Base-by-base conservation (phyloP, 2,888 invertebrate species). In the Plebejus anna region DNA sequence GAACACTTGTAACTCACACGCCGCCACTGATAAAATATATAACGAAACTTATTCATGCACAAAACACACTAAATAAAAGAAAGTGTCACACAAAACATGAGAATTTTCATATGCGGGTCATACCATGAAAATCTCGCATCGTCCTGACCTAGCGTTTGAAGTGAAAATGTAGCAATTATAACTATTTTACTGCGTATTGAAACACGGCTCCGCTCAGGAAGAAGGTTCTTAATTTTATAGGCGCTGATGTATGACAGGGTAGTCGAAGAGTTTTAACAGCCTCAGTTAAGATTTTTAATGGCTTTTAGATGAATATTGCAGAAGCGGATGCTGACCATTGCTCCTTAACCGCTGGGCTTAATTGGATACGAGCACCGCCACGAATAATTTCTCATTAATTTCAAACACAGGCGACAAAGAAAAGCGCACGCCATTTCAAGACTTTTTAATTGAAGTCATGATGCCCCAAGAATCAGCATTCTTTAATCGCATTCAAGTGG, bases 321-420 rank as follows among this genome's bases (percentile, higher is more conserved):
- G 80, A 83, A 81, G 84, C 84, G 85, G 86, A 88, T 86, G 84
- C 84, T 84, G 82, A 81, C 81, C 82, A 81, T 81, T 81, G 81
- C 81, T 81, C 81, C 82, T 83, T 84, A 78, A 78, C 77, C 80
- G 84, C 83, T 83, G 81, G 85, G 86, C 87, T 89, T 89, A 89
- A 91, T 90, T 89, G 89, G 84, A 84, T 82, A 82, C 84, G 4
- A 16, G 84, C 82, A 84, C 83, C 82, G 66, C 77, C 76, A 76
- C 80, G 83, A 85, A 87, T 88, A 87, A 89, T 87, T 89, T 87
- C 88, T 88, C 87, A 88, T 91, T 90, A 88, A 89, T 89, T 87
- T 88, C 82, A 84, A 47, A 90, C 87, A 86, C 83, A 84, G 81
- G 80, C 81, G 81, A 80, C 83, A 82, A 80, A 83, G 82, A 84